Evolutionary conservation across 2,888 invertebrate genomes (phyloP).

Genomic region (Perizoma affinitatum): DNA sequence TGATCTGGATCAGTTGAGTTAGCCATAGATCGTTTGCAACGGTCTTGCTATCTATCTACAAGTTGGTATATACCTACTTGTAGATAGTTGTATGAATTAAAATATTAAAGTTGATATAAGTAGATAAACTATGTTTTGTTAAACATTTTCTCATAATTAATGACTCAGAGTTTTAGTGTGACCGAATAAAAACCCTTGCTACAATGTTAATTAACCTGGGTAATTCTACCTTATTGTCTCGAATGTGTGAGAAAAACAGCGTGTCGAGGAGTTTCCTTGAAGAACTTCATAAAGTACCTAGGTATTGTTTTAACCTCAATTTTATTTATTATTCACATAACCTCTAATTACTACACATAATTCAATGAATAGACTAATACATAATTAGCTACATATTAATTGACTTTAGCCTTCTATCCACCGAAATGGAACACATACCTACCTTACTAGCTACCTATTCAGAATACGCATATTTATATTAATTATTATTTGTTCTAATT

Average conservation of each 20-base stretch:
- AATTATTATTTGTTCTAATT: too few relatives aligned
- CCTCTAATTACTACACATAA: constrained; percentile 7
- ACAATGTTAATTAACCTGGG: constrained; percentile 3
- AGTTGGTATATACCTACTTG: too few relatives aligned
- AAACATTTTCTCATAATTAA: neutral
- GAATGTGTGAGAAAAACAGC: constrained; percentile 4
- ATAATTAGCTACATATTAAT: neutral
- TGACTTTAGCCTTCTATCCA: constrained; percentile 1
- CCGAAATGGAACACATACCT: neutral
- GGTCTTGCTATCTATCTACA: too few relatives aligned
- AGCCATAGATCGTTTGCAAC: too few relatives aligned
- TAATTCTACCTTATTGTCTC: neutral
- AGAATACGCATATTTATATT: too few relatives aligned
- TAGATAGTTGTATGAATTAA: too few relatives aligned
- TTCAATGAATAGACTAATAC: neutral
- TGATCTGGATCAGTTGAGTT: too few relatives aligned
- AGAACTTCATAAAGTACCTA: constrained; percentile 9
- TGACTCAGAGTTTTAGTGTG: constrained; percentile 1
- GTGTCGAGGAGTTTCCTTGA: constrained; percentile 3
- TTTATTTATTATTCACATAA: neutral
- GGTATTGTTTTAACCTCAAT: constrained; percentile 13
- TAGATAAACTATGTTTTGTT: too few relatives aligned
- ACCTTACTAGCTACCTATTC: neutral
- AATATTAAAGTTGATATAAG: too few relatives aligned
- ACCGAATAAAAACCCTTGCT: constrained; percentile 3